A percentile compares a stretch with the other conserved stretches of the same genome.
These are phyloP conservation scores for Herpailurus yagouaroundi DNA, from an alignment of 2,113 vertebrate species.

Conservation along the genomic window DNA sequence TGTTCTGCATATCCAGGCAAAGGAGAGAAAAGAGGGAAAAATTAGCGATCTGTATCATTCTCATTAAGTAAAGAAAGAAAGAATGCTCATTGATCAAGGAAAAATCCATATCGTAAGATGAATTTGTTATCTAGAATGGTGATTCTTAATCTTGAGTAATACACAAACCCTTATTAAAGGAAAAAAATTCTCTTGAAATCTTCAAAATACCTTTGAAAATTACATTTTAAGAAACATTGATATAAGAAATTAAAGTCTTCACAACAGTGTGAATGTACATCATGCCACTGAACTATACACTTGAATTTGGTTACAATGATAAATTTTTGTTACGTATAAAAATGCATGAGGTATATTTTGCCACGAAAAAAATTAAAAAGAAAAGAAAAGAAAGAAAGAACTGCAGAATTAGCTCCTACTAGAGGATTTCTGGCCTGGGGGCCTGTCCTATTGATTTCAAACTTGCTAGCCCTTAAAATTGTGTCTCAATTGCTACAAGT, in stretches of 20 bases:
- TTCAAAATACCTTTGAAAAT: neutral
- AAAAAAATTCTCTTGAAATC: neutral
- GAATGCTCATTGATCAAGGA: neutral
- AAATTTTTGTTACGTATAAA: neutral
- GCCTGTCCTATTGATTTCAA: neutral
- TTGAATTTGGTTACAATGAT: neutral
- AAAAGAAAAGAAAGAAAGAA: neutral
- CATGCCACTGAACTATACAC: neutral
- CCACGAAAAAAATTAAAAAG: neutral
- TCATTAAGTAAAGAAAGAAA: neutral
- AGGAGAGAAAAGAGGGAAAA: neutral
- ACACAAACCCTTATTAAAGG: neutral
- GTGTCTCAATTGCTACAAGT: neutral
- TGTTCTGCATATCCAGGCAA: neutral
- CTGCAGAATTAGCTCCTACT: neutral
- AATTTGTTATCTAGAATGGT: neutral
- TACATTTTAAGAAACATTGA: neutral
- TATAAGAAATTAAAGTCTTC: neutral
- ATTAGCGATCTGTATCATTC: neutral
- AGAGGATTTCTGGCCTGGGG: neutral
- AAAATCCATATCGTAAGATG: neutral
- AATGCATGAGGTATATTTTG: neutral
- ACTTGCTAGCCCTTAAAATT: neutral
- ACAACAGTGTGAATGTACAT: neutral
- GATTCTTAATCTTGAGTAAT: constrained; percentile 1